Percentiles rank a stretch among this genome's conserved stretches.
Conservation (phyloP, 2,888 invertebrate genomes). For the Lasioglossum zephyrum region DNA sequence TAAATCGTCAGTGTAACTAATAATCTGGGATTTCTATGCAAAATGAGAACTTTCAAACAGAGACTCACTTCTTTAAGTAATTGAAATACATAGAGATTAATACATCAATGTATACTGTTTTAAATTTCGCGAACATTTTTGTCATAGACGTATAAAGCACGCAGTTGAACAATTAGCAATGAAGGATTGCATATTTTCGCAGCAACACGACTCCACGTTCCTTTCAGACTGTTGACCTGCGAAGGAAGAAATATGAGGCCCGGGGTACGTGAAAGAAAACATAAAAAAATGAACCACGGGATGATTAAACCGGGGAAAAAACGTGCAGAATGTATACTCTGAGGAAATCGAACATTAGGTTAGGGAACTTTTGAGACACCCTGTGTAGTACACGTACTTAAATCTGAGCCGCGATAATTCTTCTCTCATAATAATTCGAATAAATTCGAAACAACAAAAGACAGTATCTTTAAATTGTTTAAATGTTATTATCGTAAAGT, state of each 20-base stretch:
- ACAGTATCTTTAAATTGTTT: too few species aligned
- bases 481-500: too few species aligned
- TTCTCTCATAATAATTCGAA: too few species aligned
- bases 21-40: not conserved
- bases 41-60: not conserved
- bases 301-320: constrained; percentile 38
- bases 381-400: too few species aligned
- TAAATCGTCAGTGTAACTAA: not conserved
- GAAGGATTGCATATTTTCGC: constrained; percentile 22
- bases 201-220: constrained; percentile 37
- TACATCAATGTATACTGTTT: not conserved
- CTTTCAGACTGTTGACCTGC: constrained; percentile 46
- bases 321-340: constrained; percentile 3
- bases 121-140: not conserved
- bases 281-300: constrained; percentile 34
- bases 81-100: not conserved
- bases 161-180: constrained; percentile 27
- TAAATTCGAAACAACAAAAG: too few species aligned
- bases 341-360: not conserved
- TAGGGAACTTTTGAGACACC: too few species aligned
- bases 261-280: constrained; percentile 16
- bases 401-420: too few species aligned
- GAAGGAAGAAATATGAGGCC: constrained; percentile 41
- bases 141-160: not conserved
- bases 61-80: too few species aligned